These are phyloP conservation scores for Pelobates cultripes DNA, from an alignment of 2,797 vertebrate species.

Conservation along the genomic window DNA sequence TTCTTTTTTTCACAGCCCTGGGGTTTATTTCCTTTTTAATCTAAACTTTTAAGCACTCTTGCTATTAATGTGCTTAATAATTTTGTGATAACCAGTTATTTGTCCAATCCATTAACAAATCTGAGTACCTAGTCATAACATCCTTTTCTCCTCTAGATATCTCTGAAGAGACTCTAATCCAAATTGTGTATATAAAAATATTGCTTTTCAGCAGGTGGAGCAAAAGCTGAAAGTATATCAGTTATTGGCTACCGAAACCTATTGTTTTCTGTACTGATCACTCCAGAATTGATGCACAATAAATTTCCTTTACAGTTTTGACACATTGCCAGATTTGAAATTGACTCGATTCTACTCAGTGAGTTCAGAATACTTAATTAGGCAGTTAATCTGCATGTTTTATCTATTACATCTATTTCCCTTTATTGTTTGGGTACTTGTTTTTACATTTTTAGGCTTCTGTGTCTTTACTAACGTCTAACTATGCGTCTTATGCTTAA, in stretches of 20 bases:
- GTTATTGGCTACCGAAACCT: conserved; percentile 82
- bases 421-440: not conserved
- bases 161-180: conserved; percentile 76
- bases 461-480: not conserved
- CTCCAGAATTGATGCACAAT: conserved; percentile 66
- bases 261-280: conserved; percentile 77
- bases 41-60: conserved; percentile 63
- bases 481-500: not conserved
- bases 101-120: conserved; percentile 73
- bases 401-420: not conserved
- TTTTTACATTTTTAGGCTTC: not conserved
- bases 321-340: not conserved
- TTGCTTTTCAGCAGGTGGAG: conserved; percentile 78
- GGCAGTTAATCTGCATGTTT: not conserved
- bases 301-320: conserved; percentile 45
- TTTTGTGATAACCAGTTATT: conserved; percentile 34
- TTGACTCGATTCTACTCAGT: not conserved
- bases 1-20: no score
- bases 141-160: conserved; percentile 75
- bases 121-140: conserved; percentile 80
- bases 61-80: conserved; percentile 69
- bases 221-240: conserved; percentile 80
- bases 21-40: not conserved
- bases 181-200: conserved; percentile 70
- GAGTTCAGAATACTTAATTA: not conserved